Evolutionary conservation across 1,140 invertebrate genomes (phyloP), one percentile per base, ranked within the genome.

Genomic region (Andricus grossulariae): DNA sequence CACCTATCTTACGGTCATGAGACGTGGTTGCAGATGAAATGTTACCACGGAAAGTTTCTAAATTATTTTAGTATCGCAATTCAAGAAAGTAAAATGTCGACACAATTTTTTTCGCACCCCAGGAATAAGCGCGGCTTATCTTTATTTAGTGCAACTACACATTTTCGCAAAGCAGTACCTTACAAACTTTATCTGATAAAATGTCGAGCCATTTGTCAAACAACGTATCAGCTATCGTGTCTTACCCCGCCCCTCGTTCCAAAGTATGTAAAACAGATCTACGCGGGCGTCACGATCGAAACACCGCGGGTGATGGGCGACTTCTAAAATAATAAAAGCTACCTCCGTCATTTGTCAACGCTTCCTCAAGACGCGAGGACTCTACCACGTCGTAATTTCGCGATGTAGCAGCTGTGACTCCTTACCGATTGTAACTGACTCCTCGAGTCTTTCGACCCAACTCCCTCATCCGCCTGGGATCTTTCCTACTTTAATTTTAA

Each of bases 251-350:
- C 60, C 55, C 72, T 74, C 74, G 83, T 79, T 80, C 80, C 81
- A 83, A 88, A 90, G 87, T 90, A 91, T 91, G 90, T 91, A 91
- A 91, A 91, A 89, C 87, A 88, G 85, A 90, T 87, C 82, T 70
- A 54, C 52, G 18, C 52, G 15, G n/a, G 60, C 60, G 21, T 39
- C 60, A 66, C 13, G 60, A 66, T 3, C 60, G 25, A 66, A 39
- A 39, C 79, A 74, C 51, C 76, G 81, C 82, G 84, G 75, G 82
- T 86, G 88, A 89, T 89, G 87, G 88, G 83, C 82, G 85, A 87
- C 87, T 90, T 91, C 87, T 91, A 91, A 92, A 92, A 92, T 92
- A 91, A 92, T 92, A 92, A 91, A 92, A 92, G 83, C 88, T 87
- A 86, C 84, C 86, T 89, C 84, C 84, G 90, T 91, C 90, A 91